Percentiles rank a stretch among this genome's conserved stretches.
Evolutionary conservation across 1,140 invertebrate species (phyloP).

Genomic region (Neodiprion lecontei): DNA sequence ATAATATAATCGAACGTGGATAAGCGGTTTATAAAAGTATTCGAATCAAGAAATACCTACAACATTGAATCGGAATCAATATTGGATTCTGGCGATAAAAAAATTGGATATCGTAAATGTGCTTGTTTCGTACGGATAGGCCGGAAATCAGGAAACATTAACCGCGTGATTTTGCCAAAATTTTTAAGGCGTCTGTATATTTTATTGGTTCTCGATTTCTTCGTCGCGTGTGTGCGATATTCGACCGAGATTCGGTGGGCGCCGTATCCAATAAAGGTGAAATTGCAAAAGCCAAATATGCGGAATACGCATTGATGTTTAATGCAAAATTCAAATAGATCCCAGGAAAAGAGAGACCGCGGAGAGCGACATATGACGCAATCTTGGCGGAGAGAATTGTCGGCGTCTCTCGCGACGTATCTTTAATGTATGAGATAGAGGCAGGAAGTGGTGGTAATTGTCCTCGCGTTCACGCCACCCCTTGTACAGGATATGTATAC

Average conservation of each 20-base stretch:
- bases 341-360: neutral
- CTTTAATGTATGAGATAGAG: slow-evolving; percentile 55
- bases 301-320: slow-evolving; percentile 52
- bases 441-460: slow-evolving; percentile 18
- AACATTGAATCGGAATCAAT: too few relatives aligned
- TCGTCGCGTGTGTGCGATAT: neutral
- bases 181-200: too few relatives aligned
- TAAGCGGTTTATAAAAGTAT: too few relatives aligned
- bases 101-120: too few relatives aligned
- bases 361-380: slow-evolving; percentile 51
- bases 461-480: neutral
- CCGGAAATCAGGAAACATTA: too few relatives aligned
- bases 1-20: too few relatives aligned
- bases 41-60: too few relatives aligned
- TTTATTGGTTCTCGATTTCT: too few relatives aligned
- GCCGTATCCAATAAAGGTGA: slow-evolving; percentile 47
- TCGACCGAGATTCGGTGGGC: neutral
- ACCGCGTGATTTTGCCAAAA: too few relatives aligned
- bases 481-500: too few relatives aligned
- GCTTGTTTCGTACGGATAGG: too few relatives aligned
- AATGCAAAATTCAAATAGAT: slow-evolving; percentile 58
- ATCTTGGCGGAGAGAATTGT: slow-evolving; percentile 52
- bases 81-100: too few relatives aligned
- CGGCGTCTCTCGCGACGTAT: slow-evolving; percentile 38
- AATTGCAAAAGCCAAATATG: slow-evolving; percentile 44